These are phyloP conservation scores for Pseudopipra pipra DNA, from an alignment of 2,113 vertebrate species.

Conservation along the genomic window DNA sequence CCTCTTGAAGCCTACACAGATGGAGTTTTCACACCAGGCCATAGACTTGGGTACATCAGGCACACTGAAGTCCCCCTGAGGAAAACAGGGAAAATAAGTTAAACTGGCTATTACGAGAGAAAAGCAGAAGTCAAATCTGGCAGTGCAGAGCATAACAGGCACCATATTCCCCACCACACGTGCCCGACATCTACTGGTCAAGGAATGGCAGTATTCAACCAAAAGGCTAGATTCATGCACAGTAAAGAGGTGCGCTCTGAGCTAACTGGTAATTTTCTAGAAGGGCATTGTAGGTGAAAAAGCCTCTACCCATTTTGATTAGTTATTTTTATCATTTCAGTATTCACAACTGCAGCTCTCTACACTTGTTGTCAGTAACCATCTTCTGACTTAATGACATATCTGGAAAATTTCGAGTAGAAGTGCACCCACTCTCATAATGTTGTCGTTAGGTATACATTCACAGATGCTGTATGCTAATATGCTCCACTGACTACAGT, in stretches of 20 bases:
- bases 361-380: not conserved
- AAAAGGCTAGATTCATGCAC: not conserved
- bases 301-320: not conserved
- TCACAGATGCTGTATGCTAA: not conserved
- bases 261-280: not conserved
- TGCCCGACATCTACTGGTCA: not conserved
- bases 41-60: constrained; percentile 97
- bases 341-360: not conserved
- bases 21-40: constrained; percentile 98
- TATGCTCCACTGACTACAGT: not conserved
- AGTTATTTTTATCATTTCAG: not conserved
- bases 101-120: not conserved
- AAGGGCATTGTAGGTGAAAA: not conserved
- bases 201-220: not conserved
- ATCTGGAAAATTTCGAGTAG: not conserved
- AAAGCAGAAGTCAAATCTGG: not conserved
- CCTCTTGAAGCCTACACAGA: constrained; percentile 97
- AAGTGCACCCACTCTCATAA: not conserved
- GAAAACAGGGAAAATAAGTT: not conserved
- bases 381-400: not conserved
- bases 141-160: not conserved
- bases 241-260: not conserved
- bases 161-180: accelerated
- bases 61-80: constrained; percentile 90
- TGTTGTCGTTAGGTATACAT: not conserved